A percentile compares a stretch with the other conserved stretches of the same genome.
Conservation (phyloP, 2,113 vertebrate genomes). For the Antennarius striatus region DNA sequence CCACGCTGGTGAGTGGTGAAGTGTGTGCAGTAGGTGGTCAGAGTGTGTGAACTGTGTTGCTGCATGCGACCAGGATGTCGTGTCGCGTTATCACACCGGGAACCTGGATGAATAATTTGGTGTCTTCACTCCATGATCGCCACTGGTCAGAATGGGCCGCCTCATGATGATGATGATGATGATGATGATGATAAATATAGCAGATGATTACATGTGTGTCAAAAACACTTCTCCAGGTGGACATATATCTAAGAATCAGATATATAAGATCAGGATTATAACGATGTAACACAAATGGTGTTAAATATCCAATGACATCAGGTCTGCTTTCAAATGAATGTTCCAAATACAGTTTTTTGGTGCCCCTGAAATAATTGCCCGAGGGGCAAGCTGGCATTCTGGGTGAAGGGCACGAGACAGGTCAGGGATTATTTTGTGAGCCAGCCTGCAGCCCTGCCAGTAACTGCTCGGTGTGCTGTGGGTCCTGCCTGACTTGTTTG, state of each 20-base stretch:
- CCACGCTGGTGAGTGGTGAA: neutral
- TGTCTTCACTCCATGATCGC: constrained; percentile 47
- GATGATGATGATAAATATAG: neutral
- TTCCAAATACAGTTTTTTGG: neutral
- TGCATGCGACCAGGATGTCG: constrained; percentile 38
- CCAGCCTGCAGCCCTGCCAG: constrained; percentile 7
- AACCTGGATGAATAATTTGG: constrained; percentile 65
- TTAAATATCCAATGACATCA: too few relatives aligned
- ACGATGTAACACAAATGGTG: neutral
- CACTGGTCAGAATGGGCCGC: constrained; percentile 27
- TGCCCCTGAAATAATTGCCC: constrained; percentile 1
- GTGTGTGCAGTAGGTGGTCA: constrained; percentile 19
- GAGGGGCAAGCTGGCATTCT: constrained; percentile 2
- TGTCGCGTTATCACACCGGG: constrained; percentile 38
- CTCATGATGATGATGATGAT: constrained; percentile 16
- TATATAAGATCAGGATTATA: constrained; percentile 24
- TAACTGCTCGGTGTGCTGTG: neutral
- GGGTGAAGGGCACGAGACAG: constrained; percentile 1
- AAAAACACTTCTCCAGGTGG: neutral
- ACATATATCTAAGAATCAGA: constrained; percentile 11
- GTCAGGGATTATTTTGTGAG: constrained; percentile 28
- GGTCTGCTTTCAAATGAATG: neutral
- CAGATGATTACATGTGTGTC: too few relatives aligned
- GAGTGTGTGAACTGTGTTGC: constrained; percentile 42
- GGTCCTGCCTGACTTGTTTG: constrained; percentile 7